These are phyloP conservation scores for Contarinia nasturtii DNA, from an alignment of 1,140 invertebrate genomes.

Conservation along the genomic window DNA sequence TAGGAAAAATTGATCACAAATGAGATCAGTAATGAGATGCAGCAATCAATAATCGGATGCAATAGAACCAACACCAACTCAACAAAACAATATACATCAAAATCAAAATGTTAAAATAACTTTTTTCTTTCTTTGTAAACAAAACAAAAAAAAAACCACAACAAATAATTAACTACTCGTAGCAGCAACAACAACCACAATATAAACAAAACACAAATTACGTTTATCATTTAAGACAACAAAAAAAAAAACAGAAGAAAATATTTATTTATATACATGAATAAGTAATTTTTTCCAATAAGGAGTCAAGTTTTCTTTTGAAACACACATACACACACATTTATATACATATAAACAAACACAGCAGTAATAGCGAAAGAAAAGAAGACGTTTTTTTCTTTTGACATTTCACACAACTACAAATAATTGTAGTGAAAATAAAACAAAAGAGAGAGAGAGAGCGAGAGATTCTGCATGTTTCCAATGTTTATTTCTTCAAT, in stretches of 20 bases:
- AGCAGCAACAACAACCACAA: neutral
- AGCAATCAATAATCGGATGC: too few relatives aligned
- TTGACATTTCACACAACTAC: conserved; percentile 5
- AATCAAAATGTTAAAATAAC: too few relatives aligned
- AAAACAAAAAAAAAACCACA: too few relatives aligned
- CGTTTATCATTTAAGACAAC: neutral
- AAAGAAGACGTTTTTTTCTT: conserved; percentile 3
- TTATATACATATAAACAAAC: neutral
- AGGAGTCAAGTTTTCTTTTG: neutral
- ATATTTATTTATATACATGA: neutral
- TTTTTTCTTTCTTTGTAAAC: too few relatives aligned
- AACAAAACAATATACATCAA: too few relatives aligned
- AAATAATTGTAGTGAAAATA: conserved; percentile 18
- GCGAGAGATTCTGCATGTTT: conserved; percentile 18
- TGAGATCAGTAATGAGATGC: too few relatives aligned
- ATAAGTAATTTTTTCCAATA: neutral
- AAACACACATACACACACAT: neutral
- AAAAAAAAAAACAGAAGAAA: too few relatives aligned
- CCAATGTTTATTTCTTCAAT: conserved; percentile 3
- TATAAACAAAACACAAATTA: neutral
- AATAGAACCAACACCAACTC: too few relatives aligned
- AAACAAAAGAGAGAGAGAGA: too few relatives aligned
- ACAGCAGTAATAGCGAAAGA: neutral
- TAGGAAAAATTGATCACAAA: too few relatives aligned
- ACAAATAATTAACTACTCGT: too few relatives aligned